A percentile compares a stretch with the other conserved stretches of the same genome.
phyloP scores from a whole-genome alignment of 2,888 invertebrate species.

The Dorcus hopei region DNA sequence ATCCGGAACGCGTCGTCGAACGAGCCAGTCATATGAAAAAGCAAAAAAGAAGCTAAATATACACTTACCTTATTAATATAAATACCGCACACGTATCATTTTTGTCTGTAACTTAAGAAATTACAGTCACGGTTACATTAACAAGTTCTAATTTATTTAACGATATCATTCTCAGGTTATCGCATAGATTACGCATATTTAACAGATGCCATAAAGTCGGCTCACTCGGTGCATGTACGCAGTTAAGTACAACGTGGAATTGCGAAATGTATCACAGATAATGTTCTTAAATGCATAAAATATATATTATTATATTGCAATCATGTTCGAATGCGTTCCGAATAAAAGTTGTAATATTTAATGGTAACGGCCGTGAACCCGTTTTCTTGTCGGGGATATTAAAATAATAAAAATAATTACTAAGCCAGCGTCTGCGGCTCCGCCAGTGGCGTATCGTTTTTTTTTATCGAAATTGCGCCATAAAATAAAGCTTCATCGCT shows the following conservation, averaged over 20 bases:
- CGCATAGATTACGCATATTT: conserved; percentile 26
- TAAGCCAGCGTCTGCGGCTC: conserved; percentile 8
- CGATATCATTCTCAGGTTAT: conserved; percentile 30
- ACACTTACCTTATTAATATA: not conserved
- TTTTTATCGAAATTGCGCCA: conserved; percentile 14
- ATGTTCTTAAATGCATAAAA: conserved; percentile 31
- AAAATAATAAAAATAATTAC: conserved; percentile 51
- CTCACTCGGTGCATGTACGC: not conserved
- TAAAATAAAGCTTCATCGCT: conserved; percentile 16
- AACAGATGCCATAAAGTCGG: conserved; percentile 23
- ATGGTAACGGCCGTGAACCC: conserved; percentile 52
- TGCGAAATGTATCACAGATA: conserved; percentile 24
- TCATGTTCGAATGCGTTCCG: conserved; percentile 46
- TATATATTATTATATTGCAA: conserved; percentile 47
- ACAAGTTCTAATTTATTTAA: conserved; percentile 30
- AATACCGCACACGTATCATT: not conserved
- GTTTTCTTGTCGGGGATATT: conserved; percentile 48
- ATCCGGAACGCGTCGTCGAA: too few species aligned
- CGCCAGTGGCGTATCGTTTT: conserved; percentile 17
- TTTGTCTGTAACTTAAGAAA: conserved; percentile 1
- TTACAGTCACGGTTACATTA: conserved; percentile 24
- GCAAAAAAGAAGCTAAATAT: too few species aligned
- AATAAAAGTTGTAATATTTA: conserved; percentile 52
- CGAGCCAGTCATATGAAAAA: too few species aligned
- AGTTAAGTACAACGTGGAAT: not conserved